Evolutionary conservation across 2,113 vertebrate species (phyloP).

Genomic region (Ellobius talpinus): DNA sequence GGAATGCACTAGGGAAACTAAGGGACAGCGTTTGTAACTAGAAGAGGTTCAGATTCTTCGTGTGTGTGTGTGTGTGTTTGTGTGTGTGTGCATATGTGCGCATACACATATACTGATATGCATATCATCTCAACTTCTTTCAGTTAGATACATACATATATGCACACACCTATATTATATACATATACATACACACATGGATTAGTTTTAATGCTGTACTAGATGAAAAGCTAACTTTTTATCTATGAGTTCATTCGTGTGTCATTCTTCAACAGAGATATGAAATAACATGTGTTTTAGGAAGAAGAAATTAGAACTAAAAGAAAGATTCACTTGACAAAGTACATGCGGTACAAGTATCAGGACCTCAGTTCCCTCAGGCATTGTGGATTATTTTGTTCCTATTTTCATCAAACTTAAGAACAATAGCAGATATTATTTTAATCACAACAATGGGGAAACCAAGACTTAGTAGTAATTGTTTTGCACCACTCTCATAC

Average conservation of each 20-base stretch:
- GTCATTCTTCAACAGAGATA: not conserved
- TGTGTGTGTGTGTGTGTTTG: too few relatives aligned
- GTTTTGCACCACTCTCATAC: not conserved
- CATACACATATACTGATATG: not conserved
- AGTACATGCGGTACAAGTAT: not conserved
- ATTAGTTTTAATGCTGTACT: not conserved
- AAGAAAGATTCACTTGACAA: not conserved
- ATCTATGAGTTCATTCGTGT: not conserved
- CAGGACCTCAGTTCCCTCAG: not conserved
- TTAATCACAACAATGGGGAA: not conserved
- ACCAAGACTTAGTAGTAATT: not conserved
- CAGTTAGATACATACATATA: not conserved
- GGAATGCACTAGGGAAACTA: not conserved
- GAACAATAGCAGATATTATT: not conserved
- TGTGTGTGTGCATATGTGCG: rapidly evolving
- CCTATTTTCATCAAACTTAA: not conserved
- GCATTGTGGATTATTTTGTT: not conserved
- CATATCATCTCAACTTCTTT: not conserved
- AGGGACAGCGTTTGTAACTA: not conserved
- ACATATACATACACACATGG: not conserved
- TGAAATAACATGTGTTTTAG: not conserved
- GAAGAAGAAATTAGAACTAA: not conserved
- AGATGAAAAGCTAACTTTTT: not conserved
- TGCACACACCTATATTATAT: not conserved
- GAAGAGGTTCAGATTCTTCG: not conserved